Evolutionary conservation across 2,113 vertebrate species (phyloP).

Genomic region (Hiodon alosoides): DNA sequence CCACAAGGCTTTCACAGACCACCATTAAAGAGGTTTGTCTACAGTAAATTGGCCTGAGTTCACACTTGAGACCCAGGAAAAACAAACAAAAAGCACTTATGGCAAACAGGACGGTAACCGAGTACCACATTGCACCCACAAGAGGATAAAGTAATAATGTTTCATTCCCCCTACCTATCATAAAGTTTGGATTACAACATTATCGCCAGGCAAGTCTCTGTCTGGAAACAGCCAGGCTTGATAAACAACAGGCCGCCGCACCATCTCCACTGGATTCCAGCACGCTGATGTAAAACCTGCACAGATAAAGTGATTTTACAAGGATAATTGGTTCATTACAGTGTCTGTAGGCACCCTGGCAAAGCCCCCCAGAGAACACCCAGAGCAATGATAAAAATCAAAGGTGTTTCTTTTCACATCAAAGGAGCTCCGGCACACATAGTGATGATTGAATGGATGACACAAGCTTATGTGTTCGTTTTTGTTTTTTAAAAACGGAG

Average conservation of each 20-base stretch:
- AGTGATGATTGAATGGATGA: no score
- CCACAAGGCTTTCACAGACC: conserved; percentile 63
- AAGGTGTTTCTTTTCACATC: not conserved
- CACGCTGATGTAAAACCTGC: conserved; percentile 39
- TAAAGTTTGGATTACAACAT: conserved; percentile 65
- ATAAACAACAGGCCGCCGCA: conserved; percentile 58
- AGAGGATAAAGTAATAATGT: conserved; percentile 64
- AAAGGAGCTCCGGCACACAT: not conserved
- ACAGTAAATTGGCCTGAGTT: conserved; percentile 60
- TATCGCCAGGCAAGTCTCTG: conserved; percentile 49
- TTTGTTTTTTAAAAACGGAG: no score
- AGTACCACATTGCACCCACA: conserved; percentile 53
- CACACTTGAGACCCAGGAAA: conserved; percentile 61
- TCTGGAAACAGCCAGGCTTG: conserved; percentile 51
- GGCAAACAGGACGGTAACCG: conserved; percentile 46
- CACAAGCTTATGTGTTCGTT: no score
- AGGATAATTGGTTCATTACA: conserved; percentile 23
- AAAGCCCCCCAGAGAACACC: not conserved
- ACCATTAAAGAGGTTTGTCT: conserved; percentile 63
- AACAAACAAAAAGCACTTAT: conserved; percentile 70
- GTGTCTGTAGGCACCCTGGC: not conserved
- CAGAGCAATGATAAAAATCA: not conserved
- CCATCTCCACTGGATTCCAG: conserved; percentile 51
- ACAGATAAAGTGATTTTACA: conserved; percentile 26
- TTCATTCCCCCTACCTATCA: conserved; percentile 63